Percentiles rank a stretch among this genome's conserved stretches.
phyloP scores from a whole-genome alignment of 2,113 vertebrate genomes.

The Pica pica region DNA sequence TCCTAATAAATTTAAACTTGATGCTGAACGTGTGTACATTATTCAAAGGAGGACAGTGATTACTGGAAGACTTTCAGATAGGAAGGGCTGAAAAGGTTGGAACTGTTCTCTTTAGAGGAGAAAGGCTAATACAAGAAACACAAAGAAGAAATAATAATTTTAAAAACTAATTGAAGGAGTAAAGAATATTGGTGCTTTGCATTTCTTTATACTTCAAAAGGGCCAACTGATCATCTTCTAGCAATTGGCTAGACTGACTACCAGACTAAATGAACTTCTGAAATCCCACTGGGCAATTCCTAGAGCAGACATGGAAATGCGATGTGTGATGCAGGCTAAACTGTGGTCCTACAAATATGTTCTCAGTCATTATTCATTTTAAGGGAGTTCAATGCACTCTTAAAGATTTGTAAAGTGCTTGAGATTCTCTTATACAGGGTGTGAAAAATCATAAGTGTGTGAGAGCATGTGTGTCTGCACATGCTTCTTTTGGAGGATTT shows the following conservation, averaged over 20 bases:
- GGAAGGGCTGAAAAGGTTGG: background rate
- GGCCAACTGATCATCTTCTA: background rate
- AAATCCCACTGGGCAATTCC: background rate
- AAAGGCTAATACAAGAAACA: background rate
- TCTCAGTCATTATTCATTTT: slow-evolving; percentile 22
- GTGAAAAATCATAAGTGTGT: background rate
- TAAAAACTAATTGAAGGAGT: background rate
- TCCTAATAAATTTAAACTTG: background rate
- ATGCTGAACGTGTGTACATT: background rate
- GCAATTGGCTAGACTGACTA: background rate
- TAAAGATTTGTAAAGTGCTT: slow-evolving; percentile 48
- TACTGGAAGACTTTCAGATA: background rate
- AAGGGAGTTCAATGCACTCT: background rate
- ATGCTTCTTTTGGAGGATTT: background rate
- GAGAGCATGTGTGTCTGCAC: background rate
- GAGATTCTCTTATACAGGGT: slow-evolving; percentile 6
- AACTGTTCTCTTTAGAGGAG: background rate
- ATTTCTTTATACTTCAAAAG: background rate
- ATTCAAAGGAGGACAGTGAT: background rate
- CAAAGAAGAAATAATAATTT: background rate
- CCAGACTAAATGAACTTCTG: background rate
- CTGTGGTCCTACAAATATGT: background rate
- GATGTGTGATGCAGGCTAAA: slow-evolving; percentile 9
- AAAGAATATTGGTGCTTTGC: background rate
- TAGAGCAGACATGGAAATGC: background rate